These are phyloP conservation scores for Strix aluco DNA, from an alignment of 2,113 vertebrate genomes.

Conservation along the genomic window DNA sequence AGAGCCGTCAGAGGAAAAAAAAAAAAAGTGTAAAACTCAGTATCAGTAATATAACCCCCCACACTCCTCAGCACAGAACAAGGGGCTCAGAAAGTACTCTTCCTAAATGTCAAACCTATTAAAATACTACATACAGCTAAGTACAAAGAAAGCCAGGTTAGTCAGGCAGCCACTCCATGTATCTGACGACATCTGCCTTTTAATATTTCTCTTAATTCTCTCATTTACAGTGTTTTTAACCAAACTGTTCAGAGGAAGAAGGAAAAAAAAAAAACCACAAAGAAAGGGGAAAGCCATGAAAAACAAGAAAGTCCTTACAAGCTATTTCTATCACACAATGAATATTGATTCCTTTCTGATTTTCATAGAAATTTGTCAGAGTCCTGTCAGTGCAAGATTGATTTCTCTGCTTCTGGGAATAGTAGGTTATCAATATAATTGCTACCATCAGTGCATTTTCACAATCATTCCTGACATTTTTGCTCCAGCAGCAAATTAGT, in stretches of 20 bases:
- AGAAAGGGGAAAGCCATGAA: neutral
- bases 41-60: neutral
- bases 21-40: neutral
- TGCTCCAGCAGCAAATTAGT: constrained; percentile 22
- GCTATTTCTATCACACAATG: constrained; percentile 4
- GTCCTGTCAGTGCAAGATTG: constrained; percentile 49
- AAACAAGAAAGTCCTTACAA: neutral
- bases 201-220: neutral
- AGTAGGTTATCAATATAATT: constrained; percentile 60
- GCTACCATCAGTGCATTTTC: constrained; percentile 41
- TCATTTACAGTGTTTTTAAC: neutral
- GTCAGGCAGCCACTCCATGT: neutral
- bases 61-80: neutral
- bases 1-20: neutral
- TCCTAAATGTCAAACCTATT: neutral
- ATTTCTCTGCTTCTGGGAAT: constrained; percentile 51
- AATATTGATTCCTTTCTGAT: constrained; percentile 67
- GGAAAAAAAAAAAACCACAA: neutral
- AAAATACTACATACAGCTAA: neutral
- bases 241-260: neutral
- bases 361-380: constrained; percentile 55
- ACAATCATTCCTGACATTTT: constrained; percentile 35
- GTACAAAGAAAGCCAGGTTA: neutral
- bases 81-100: neutral
- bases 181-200: neutral